Conservation (phyloP, 2,113 vertebrate species). For the Dromiciops gliroides region DNA sequence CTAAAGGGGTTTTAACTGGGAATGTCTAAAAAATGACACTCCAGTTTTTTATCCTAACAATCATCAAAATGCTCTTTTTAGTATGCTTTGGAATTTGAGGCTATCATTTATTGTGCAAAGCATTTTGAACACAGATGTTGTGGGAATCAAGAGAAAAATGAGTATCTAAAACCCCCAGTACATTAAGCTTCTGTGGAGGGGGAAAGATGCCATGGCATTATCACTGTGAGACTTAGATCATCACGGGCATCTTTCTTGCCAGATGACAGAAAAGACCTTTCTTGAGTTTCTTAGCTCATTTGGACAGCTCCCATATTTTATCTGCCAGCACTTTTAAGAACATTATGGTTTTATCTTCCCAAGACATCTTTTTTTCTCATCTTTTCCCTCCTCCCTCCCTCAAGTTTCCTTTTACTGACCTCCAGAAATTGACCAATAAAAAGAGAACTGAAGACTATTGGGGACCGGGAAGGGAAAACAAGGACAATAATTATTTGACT, state of each 20-base stretch:
- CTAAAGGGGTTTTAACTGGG: neutral
- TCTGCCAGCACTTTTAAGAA: constrained; percentile 30
- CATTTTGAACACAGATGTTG: neutral
- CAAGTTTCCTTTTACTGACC: constrained; percentile 45
- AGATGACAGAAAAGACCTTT: constrained; percentile 37
- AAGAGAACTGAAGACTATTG: neutral
- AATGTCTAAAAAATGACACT: neutral
- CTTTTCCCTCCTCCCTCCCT: neutral
- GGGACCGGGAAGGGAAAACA: neutral
- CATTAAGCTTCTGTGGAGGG: constrained; percentile 6
- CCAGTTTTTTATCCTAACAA: neutral
- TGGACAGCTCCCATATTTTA: constrained; percentile 45
- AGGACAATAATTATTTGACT: neutral
- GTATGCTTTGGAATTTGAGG: neutral
- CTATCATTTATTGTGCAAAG: neutral
- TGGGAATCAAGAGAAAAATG: neutral
- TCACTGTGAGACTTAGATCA: neutral
- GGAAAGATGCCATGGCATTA: neutral
- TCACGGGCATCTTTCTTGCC: constrained; percentile 3
- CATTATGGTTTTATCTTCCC: constrained; percentile 34
- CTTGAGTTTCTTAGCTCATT: constrained; percentile 20
- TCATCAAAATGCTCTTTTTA: neutral
- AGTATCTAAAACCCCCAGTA: neutral
- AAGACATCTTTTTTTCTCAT: constrained; percentile 3
- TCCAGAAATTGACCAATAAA: constrained; percentile 42